Base-by-base conservation (phyloP, 30 jellyfish, hydroid and myxozoan genomes). In the Catostylus mosaicus region DNA sequence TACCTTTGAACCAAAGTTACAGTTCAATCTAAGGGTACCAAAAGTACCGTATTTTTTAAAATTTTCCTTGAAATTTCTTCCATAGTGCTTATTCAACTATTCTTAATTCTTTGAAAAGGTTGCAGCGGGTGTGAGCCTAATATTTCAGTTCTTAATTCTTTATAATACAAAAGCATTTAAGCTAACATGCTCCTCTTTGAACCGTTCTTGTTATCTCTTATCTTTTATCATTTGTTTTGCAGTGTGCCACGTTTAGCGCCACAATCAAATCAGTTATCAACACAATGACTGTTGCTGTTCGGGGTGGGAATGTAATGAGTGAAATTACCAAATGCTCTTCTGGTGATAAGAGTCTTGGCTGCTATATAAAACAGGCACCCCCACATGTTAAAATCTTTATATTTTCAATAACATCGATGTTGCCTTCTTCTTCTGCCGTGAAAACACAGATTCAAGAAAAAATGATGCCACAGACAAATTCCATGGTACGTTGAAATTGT, bases 381-480 rank as follows among this genome's bases (percentile, higher is more conserved):
- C 64, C 37, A 18, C 4, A 5, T 12, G 35, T 24, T 32, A 34
- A 68, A 24, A 29, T 68, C 16, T 29, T 46, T 7, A 5, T 68
- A 23, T 64, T 36, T 10, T 33, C 27, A 20, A 23, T 46, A 35
- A 37, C 66, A 27, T 32, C 80, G 64, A 0, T 38, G 64, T 33
- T 68, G 61, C 80, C 80, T 1, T 68, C 80, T 38, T 19, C 45
- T 5, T 65, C 77, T 31, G 50, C 46, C 57, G 29, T 65, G 35
- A 68, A 3, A 46, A 46, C 30, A 7, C 35, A 36, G 22, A 35
- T 68, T 12, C 63, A 36, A 30, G 20, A 37, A n/a, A 1, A 8
- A 20, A 14, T 27, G 14, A 16, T 20, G 3, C 66, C 37, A 33
- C 38, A 23, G 11, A 5, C 71, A 23, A 18, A 23, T 18, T 59